Conservation (phyloP, 1,140 invertebrate genomes). For the Colletes gigas region DNA sequence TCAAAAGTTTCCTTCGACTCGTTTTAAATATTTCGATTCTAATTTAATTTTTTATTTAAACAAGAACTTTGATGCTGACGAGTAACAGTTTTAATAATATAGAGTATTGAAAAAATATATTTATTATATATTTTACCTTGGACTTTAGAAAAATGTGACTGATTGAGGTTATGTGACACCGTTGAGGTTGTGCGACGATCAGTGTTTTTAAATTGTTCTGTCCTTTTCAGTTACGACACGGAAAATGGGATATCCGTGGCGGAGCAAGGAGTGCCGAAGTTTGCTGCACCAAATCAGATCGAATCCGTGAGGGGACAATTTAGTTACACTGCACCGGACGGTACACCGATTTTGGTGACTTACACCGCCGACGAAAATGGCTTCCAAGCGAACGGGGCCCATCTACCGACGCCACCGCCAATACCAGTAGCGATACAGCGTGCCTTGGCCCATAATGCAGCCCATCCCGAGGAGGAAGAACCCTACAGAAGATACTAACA, state of each 20-base stretch:
- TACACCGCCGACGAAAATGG: slow-evolving; percentile 91
- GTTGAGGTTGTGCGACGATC: neutral
- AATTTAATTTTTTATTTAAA: too few relatives aligned
- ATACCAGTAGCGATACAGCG: slow-evolving; percentile 83
- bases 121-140: too few relatives aligned
- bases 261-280: slow-evolving; percentile 83
- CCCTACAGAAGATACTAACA: slow-evolving; percentile 58
- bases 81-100: too few relatives aligned
- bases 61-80: too few relatives aligned
- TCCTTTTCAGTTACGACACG: slow-evolving; percentile 81
- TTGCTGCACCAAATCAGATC: slow-evolving; percentile 82
- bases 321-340: slow-evolving; percentile 91
- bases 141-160: too few relatives aligned
- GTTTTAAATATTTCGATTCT: too few relatives aligned
- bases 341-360: slow-evolving; percentile 87
- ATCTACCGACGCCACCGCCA: slow-evolving; percentile 89
- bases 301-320: slow-evolving; percentile 88
- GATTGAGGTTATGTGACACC: neutral
- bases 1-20: too few relatives aligned
- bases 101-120: too few relatives aligned
- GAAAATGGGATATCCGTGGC: slow-evolving; percentile 81
- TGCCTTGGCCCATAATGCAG: slow-evolving; percentile 78
- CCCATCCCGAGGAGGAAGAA: slow-evolving; percentile 78
- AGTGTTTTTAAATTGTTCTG: too few relatives aligned
- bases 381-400: slow-evolving; percentile 87